Conservation (phyloP, 2,113 vertebrate genomes). For the Fulica atra region DNA sequence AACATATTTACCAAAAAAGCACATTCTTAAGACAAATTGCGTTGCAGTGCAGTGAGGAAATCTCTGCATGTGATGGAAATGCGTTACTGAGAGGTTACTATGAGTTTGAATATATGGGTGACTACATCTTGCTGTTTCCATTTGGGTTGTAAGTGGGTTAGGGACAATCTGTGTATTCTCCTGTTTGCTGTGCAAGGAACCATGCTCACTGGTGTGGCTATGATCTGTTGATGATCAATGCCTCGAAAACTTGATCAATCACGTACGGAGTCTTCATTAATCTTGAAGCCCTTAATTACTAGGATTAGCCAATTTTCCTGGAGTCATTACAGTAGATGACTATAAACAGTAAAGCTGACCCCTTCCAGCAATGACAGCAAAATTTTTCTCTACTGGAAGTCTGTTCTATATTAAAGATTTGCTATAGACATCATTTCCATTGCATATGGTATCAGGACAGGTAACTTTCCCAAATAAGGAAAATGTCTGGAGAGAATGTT, state of each 20-base stretch:
- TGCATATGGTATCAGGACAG: not conserved
- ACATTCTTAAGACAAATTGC: not conserved
- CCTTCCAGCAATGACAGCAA: not conserved
- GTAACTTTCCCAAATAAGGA: not conserved
- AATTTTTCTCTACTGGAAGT: not conserved
- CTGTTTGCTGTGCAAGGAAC: not conserved
- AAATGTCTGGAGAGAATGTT: not conserved
- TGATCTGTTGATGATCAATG: not conserved
- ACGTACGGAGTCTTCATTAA: not conserved
- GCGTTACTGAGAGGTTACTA: not conserved
- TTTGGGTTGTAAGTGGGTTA: not conserved
- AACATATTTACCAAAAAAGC: not conserved
- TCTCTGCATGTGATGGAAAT: not conserved
- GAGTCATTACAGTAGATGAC: not conserved
- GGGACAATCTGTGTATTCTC: not conserved
- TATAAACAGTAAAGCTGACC: not conserved
- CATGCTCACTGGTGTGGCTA: not conserved
- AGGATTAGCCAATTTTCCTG: not conserved
- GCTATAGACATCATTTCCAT: not conserved
- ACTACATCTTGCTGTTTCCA: not conserved
- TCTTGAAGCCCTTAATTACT: conserved; percentile 23
- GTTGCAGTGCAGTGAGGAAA: not conserved
- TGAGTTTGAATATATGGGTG: not conserved
- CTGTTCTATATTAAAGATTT: not conserved
- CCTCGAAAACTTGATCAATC: not conserved